Base-by-base conservation (phyloP, 2,888 invertebrate species). In the Anthophora plumipes region DNA sequence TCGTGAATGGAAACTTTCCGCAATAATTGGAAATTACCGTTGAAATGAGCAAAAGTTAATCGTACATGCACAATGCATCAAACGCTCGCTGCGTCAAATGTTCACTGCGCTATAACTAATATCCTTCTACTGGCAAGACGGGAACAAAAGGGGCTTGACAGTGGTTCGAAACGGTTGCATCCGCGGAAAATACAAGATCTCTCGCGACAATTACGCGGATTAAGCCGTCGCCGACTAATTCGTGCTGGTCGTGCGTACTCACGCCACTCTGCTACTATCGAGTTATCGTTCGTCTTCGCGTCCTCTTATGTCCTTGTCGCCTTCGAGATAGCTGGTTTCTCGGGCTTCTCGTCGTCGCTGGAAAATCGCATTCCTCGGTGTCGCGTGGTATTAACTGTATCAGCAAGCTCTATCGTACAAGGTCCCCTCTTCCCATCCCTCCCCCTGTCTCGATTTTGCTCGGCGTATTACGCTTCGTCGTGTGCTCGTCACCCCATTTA, bases 301-400 rank as follows among this genome's bases (percentile, higher is more conserved):
- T 31, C 31, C 68, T 73, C 60, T 48, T 43, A 31, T 57, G 66
- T 12, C 37, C 48, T 60, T 20, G 8, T 43, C 39, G 31, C 48
- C 60, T 59, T 37, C 55, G 50, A 55, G 72, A 71, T 72, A 31
- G 63, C 69, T 75, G n/a, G 85, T 80, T 77, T 80, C 83, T 48
- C 48, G 69, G 57, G 82, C 61, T 82, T 76, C 82, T 61, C 79
- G 78, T 78, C 73, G 57, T 60, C 41, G 71, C 22, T 25, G 73
- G 71, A 83, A 83, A 82, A 85, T 86, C 80, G 74, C 77, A 88
- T 88, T 88, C 78, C 77, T 69, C 59, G 54, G 64, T 82, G 83
- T 85, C 82, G 85, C 68, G 41, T 63, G 69, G 66, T 72, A 83
- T 85, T 85, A 86, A 76, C 75, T 76, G 73, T 77, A 86, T 80